A percentile compares a stretch with the other conserved stretches of the same genome.
phyloP scores from a whole-genome alignment of 2,888 invertebrate genomes.

The Globia sparganii region DNA sequence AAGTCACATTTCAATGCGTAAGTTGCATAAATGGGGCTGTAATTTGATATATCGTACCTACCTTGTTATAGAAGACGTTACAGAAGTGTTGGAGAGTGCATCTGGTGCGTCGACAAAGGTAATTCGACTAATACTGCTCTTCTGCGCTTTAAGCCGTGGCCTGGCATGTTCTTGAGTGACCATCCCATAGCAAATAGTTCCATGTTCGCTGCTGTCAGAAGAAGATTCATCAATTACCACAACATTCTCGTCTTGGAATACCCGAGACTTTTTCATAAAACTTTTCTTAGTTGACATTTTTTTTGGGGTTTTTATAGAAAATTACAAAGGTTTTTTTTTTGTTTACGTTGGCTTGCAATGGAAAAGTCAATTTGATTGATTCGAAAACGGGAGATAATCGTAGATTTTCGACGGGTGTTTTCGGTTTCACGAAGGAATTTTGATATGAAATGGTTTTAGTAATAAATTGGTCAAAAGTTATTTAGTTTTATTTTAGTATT shows the following conservation, averaged over 20 bases:
- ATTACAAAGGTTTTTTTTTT: slow-evolving; percentile 3
- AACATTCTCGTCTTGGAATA: not conserved
- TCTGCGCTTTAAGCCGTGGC: slow-evolving; percentile 24
- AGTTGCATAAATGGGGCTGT: not conserved
- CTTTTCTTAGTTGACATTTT: slow-evolving; percentile 17
- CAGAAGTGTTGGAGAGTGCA: slow-evolving; percentile 56
- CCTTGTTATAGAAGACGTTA: slow-evolving; percentile 69
- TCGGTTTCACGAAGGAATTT: slow-evolving; percentile 42
- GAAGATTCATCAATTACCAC: slow-evolving; percentile 36
- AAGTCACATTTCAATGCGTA: no score
- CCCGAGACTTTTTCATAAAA: not conserved
- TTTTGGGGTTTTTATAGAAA: not conserved
- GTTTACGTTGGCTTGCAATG: slow-evolving; percentile 14
- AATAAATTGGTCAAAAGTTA: not conserved
- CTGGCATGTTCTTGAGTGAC: slow-evolving; percentile 65
- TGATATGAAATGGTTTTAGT: not conserved
- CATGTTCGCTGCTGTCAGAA: slow-evolving; percentile 39
- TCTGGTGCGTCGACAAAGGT: not conserved
- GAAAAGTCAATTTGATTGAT: slow-evolving; percentile 41
- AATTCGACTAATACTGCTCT: not conserved
- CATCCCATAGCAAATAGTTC: slow-evolving; percentile 9
- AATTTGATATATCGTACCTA: slow-evolving; percentile 57
- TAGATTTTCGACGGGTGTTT: not conserved
- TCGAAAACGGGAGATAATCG: not conserved
- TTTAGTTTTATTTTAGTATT: not conserved